Evolutionary conservation across 2,888 invertebrate genomes (phyloP), one percentile per base, ranked within the genome.

Genomic region (Oscheius sp.): DNA sequence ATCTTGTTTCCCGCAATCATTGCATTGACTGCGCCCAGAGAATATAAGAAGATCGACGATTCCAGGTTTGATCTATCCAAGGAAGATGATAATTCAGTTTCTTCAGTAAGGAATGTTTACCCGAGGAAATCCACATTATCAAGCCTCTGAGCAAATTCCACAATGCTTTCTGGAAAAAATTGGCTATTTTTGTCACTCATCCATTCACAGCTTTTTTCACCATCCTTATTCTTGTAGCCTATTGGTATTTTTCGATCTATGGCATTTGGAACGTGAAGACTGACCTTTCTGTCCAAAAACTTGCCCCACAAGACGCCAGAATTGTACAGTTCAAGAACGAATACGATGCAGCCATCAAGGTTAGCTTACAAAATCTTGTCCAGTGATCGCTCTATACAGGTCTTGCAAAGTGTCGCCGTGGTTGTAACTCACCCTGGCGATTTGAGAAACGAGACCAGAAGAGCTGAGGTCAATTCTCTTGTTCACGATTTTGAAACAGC

Each of bases 1-100:
- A 61, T 81, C 42, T 72, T 81, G 34, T 81, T 81, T 61, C 79
- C 81, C 0, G 81, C 81, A 0, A 79, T 81, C 29, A 70, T 81
- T 33, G 75, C 78, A 1, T 61, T 81, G 5, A 78, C 75, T 0
- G 79, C 79, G 1, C 71, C 72, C 20, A 74, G 68, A 15, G 81
- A 81, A 42, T 78, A 79, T 58, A 58, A 74, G 34, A 70, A 66
- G 52, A 58, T 64, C 25, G 72, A 76, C 29, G 71, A 73, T 15
- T 68, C 27, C 10, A 25, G 29, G 48, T 50, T 2, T 8, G 64
- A 33, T 17, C n/a, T 45, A 2, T n/a, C 10, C 17, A 12, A 10
- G 3, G 17, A 17, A 10, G 23, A 8, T 55, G n/a, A 52, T 37
- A 3, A 3, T 27, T 12, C 25, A 29, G 25, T 53, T 37, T 20